Base-by-base conservation (phyloP, 2,888 invertebrate genomes). In the Aproaerema taeniolella region DNA sequence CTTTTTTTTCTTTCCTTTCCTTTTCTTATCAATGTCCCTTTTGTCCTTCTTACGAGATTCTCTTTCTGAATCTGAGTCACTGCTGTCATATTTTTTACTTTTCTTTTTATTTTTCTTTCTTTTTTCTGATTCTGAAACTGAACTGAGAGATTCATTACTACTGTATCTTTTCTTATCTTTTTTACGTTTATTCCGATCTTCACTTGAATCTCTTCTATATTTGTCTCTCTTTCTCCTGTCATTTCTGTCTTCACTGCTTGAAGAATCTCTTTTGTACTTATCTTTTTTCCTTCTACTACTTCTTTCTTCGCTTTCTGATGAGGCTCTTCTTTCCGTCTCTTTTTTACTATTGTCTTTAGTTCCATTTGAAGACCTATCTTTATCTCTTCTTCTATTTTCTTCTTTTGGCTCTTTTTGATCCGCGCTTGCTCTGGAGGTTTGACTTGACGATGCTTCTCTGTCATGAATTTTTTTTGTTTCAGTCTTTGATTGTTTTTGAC, bases 1-100 rank as follows among this genome's bases (percentile, higher is more conserved):
- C 49, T 74, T 83, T 66, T 80, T 88, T 58, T 89, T 89, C 45
- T 88, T 87, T 1, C 89, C 89, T 55, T 88, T 89, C 42, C 89
- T 77, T 50, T 88, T 89, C 53, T 88, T 89, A 52, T 88, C 88
- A 50, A 81, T 88, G 49, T 88, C 89, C 53, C 79, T 78, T 47
- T 73, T 74, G 33, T 54, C 39, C 41, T 47, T 55, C 31, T 52
- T 58, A 36, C 55, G 58, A 17, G 61, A 53, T n/a, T 61, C 61
- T 5, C 56, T 53, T 9, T 30, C 37, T 16, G 36, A 16, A 15
- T 60, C 59, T 1, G 67, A 67, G 31, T 66, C 66, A 9, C 65
- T 63, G 41, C 68, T 71, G 17, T 64, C 66, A 26, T 57, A 40
- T 3, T 49, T 47, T 40, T 51, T 62, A 34, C 49, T 63, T 10